Evolutionary conservation across 2,797 vertebrate genomes (phyloP).

Genomic region (Pantherophis vulpinus): DNA sequence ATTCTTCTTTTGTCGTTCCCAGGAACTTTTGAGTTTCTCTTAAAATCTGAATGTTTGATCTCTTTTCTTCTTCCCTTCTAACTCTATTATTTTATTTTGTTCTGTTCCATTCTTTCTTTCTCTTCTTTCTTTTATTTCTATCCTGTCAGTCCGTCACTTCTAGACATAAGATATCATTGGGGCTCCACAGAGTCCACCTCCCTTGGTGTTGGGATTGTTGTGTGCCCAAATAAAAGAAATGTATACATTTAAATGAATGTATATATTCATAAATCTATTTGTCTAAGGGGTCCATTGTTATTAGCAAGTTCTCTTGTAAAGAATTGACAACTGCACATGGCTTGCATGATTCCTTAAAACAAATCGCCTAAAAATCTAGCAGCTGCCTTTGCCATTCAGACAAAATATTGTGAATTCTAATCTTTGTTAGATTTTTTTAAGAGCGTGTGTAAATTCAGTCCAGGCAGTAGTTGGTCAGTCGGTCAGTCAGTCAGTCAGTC

Average conservation of each 20-base stretch:
- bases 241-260: not conserved
- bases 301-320: not conserved
- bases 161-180: not conserved
- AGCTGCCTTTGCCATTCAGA: not conserved
- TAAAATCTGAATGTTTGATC: not conserved
- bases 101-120: not conserved
- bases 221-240: not conserved
- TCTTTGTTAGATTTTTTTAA: not conserved
- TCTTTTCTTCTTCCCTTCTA: not conserved
- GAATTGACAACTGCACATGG: not conserved
- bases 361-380: not conserved
- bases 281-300: not conserved
- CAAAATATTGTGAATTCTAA: not conserved
- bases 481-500: not conserved
- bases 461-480: not conserved
- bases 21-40: not conserved
- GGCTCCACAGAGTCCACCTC: not conserved
- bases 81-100: not conserved
- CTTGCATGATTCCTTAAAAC: not conserved
- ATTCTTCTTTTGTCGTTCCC: not conserved
- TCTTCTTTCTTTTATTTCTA: not conserved
- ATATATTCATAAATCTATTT: not conserved
- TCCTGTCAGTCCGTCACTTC: not conserved
- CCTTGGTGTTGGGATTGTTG: not conserved
- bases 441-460: not conserved